These are phyloP conservation scores for Cerceris ruficornis DNA, from an alignment of 2,888 invertebrate species.

Conservation along the genomic window DNA sequence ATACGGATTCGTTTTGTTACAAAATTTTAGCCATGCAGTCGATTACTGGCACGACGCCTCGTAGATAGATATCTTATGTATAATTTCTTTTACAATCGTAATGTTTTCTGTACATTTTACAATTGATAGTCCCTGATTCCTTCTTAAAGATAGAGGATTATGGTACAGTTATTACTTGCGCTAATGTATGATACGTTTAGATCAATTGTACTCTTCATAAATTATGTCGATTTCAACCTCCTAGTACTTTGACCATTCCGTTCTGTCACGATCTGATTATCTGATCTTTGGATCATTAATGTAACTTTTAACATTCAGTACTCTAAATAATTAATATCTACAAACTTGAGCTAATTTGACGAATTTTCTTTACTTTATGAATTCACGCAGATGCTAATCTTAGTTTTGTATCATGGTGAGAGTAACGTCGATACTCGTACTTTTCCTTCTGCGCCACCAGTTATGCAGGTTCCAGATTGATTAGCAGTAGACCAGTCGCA, in stretches of 20 bases:
- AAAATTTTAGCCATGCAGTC: conserved; percentile 43
- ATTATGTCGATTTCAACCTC: conserved; percentile 47
- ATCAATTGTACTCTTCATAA: conserved; percentile 61
- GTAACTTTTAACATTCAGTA: conserved; percentile 29
- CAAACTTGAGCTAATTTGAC: conserved; percentile 54
- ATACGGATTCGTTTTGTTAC: conserved; percentile 40
- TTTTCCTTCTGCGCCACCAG: conserved; percentile 84
- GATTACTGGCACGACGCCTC: conserved; percentile 24
- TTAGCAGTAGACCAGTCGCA: conserved; percentile 85
- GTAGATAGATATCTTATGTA: conserved; percentile 19
- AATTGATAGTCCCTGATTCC: conserved; percentile 61
- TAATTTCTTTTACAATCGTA: conserved; percentile 40
- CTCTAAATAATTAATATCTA: conserved; percentile 53
- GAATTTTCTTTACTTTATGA: conserved; percentile 65
- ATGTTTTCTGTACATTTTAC: conserved; percentile 56
- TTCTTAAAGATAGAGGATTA: conserved; percentile 54
- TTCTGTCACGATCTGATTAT: conserved; percentile 8
- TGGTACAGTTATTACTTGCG: conserved; percentile 42
- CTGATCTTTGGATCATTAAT: conserved; percentile 20
- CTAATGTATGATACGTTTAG: conserved; percentile 52
- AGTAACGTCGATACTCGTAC: conserved; percentile 84
- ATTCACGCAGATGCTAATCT: conserved; percentile 79
- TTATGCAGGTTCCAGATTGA: conserved; percentile 84
- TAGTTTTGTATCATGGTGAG: conserved; percentile 81
- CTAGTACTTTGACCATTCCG: conserved; percentile 18